Base-by-base conservation (phyloP, 1,140 invertebrate genomes). In the Eurosta solidaginis region DNA sequence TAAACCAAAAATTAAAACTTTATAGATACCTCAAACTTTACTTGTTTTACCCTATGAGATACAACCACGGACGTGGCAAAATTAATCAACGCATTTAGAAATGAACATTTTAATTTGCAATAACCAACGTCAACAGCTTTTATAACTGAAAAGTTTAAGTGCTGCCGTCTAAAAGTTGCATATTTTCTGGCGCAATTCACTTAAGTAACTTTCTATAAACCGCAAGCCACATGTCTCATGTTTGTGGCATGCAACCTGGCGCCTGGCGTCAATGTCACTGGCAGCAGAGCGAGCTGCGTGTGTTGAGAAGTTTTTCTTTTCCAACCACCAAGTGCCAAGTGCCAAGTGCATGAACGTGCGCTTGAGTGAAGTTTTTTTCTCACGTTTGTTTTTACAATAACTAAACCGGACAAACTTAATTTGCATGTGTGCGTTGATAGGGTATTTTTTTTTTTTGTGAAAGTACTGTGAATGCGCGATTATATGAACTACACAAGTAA, bases 271-370 rank as follows among this genome's bases (percentile, higher is more conserved):
- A 68, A 68, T 68, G 59, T 68, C 59, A 68, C 33, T 68, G 59
- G 59, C 33, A n/a, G n/a, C n/a, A n/a, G n/a, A n/a, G n/a, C n/a
- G n/a, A n/a, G 59, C 59, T 68, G 59, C 59, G 59, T 68, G 59
- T 36, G 33, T 20, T 33, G 54, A 25, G n/a, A n/a, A n/a, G n/a
- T n/a, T n/a, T n/a, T 4, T 33, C 9, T 63, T 29, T 63, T 63
- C 5, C 29, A 6, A 63, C 29, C 14, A n/a, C n/a, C n/a, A n/a
- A n/a, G n/a, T n/a, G n/a, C n/a, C n/a, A n/a, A n/a, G n/a, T n/a
- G n/a, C n/a, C 54, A 17, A 33, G 25, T 1, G 22, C 22, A 10
- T 12, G 22, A 12, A 54, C 22, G 54, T 29, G n/a, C n/a, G n/a
- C n/a, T n/a, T 59, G 12, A 12, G 20, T 6, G 12, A 1, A 33